Percentiles rank a stretch among this genome's conserved stretches.
Evolutionary conservation across 1,140 invertebrate genomes (phyloP).

Genomic region (Battus philenor): DNA sequence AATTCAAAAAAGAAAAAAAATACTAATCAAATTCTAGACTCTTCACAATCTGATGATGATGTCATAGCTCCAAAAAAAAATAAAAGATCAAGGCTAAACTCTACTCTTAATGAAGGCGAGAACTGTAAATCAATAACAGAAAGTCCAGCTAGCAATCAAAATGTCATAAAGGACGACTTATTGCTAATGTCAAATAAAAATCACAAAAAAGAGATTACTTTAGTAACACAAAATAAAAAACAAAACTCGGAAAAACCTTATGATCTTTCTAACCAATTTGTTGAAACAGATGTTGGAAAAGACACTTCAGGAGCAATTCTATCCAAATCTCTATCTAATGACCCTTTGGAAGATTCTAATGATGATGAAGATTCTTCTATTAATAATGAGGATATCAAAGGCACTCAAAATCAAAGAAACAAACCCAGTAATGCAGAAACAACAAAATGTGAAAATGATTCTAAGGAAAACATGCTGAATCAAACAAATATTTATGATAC

Average conservation of each 20-base stretch:
- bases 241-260: constrained; percentile 41
- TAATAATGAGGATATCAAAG: constrained; percentile 48
- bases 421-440: too few relatives aligned
- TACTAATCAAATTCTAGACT: constrained; percentile 29
- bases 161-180: too few relatives aligned
- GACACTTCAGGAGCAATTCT: too few relatives aligned
- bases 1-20: constrained; percentile 30
- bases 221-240: constrained; percentile 36
- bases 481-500: too few relatives aligned
- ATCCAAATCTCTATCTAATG: too few relatives aligned
- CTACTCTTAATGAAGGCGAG: constrained; percentile 26
- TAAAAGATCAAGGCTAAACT: constrained; percentile 45
- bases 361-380: constrained; percentile 26
- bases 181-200: too few relatives aligned
- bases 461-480: too few relatives aligned
- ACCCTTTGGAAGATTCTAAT: constrained; percentile 39
- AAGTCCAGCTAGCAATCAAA: too few relatives aligned
- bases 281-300: constrained; percentile 22
- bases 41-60: constrained; percentile 44
- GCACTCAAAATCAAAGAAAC: constrained; percentile 52
- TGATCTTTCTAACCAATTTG: constrained; percentile 34
- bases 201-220: constrained; percentile 56
- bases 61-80: constrained; percentile 34
- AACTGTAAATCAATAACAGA: too few relatives aligned
- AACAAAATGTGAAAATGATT: too few relatives aligned